Conservation (phyloP, 2,888 invertebrate genomes). For the Synergus itoensis region DNA sequence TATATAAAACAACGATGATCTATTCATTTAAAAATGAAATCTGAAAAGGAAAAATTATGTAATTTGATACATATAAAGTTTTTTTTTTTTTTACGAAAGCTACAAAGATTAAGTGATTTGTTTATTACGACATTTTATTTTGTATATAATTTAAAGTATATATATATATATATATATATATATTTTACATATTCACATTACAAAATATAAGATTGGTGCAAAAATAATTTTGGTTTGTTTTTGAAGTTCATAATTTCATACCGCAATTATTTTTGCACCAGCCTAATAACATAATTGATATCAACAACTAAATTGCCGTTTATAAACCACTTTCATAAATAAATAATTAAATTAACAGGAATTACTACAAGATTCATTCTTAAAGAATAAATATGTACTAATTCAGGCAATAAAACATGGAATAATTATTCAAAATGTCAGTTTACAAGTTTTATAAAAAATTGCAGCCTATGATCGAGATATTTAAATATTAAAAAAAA, state of each 20-base stretch:
- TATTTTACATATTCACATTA: neutral
- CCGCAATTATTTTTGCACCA: too few species aligned
- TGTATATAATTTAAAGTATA: neutral
- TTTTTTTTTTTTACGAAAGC: neutral
- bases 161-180: too few species aligned
- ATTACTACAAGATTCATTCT: neutral
- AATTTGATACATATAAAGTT: neutral
- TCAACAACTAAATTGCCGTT: neutral
- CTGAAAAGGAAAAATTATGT: neutral
- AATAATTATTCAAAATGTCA: neutral
- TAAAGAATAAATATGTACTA: neutral
- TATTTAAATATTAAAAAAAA: neutral
- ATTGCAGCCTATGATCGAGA: neutral
- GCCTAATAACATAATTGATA: neutral
- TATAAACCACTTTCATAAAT: slow-evolving; percentile 6
- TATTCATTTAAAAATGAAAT: neutral
- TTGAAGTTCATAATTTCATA: too few species aligned
- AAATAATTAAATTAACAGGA: neutral
- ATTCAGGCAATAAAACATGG: neutral
- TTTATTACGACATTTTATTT: neutral
- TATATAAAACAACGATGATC: too few species aligned
- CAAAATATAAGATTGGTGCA: too few species aligned
- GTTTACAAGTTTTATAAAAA: neutral
- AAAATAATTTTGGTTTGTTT: too few species aligned
- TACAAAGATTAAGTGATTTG: neutral